These are phyloP conservation scores for Anastrepha obliqua DNA, from an alignment of 1,140 invertebrate species.

Conservation along the genomic window DNA sequence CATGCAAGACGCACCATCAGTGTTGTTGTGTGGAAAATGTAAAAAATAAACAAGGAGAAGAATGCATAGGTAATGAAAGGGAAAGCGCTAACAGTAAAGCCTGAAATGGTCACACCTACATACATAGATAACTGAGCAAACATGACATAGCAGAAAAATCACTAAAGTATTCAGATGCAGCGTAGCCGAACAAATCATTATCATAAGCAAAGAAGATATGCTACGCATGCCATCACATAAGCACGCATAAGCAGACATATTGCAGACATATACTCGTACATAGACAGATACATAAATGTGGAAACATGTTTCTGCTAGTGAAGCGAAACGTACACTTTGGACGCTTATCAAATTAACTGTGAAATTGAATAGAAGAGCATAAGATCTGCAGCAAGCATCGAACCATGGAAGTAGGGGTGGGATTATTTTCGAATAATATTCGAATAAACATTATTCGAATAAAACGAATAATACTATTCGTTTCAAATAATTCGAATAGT, in stretches of 20 bases:
- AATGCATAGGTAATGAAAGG: slow-evolving; percentile 19
- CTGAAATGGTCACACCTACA: neutral
- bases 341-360: slow-evolving; percentile 55
- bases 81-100: neutral
- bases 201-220: neutral
- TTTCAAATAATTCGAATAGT: no score
- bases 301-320: neutral
- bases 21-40: neutral
- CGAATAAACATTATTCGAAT: no score
- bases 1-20: neutral
- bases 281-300: neutral
- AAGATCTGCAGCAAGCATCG: neutral
- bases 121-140: neutral
- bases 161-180: slow-evolving; percentile 4
- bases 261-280: neutral
- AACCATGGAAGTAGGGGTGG: slow-evolving; percentile 7
- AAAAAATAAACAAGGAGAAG: neutral
- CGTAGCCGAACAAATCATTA: slow-evolving; percentile 10
- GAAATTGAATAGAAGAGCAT: slow-evolving; percentile 54
- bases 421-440: no score
- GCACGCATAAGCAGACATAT: neutral
- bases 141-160: slow-evolving; percentile 23
- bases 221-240: neutral
- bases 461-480: no score
- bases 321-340: neutral